Percentiles rank a stretch among this genome's conserved stretches.
phyloP scores from a whole-genome alignment of 1,140 invertebrate species.

The Drosophila nebulosa region DNA sequence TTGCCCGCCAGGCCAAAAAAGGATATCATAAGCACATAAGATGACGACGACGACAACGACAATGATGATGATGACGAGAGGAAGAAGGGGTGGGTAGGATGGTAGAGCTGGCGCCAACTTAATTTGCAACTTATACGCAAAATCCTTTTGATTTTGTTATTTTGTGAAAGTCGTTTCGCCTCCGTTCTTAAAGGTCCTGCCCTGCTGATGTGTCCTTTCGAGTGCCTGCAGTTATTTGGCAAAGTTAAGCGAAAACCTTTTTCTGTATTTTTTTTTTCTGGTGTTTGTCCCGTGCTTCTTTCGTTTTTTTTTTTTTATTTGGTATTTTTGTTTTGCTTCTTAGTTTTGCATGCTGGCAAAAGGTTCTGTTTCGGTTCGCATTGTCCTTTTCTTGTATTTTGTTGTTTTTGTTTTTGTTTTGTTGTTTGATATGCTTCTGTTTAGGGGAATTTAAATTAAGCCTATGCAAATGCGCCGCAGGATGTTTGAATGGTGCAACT shows the following conservation, averaged over 20 bases:
- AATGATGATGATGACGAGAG: neutral
- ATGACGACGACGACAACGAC: constrained; percentile 38
- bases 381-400: constrained; percentile 57
- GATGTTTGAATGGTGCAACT: constrained; percentile 41
- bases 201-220: constrained; percentile 36
- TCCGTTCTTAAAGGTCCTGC: constrained; percentile 30
- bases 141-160: constrained; percentile 78
- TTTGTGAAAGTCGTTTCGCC: constrained; percentile 25
- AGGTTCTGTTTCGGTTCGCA: constrained; percentile 46
- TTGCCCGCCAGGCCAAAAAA: constrained; percentile 46
- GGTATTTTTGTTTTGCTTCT: constrained; percentile 3
- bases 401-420: constrained; percentile 20
- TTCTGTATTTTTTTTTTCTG: constrained; percentile 11
- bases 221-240: constrained; percentile 73
- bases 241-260: constrained; percentile 69
- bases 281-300: neutral
- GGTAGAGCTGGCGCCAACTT: constrained; percentile 51
- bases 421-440: constrained; percentile 55
- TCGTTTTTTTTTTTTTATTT: constrained; percentile 16
- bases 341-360: constrained; percentile 49
- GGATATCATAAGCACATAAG: constrained; percentile 66
- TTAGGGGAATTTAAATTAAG: constrained; percentile 79
- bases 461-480: constrained; percentile 72
- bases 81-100: neutral
- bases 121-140: constrained; percentile 78